Conservation (phyloP, 2,113 vertebrate species). For the Pycnonotus jocosus region DNA sequence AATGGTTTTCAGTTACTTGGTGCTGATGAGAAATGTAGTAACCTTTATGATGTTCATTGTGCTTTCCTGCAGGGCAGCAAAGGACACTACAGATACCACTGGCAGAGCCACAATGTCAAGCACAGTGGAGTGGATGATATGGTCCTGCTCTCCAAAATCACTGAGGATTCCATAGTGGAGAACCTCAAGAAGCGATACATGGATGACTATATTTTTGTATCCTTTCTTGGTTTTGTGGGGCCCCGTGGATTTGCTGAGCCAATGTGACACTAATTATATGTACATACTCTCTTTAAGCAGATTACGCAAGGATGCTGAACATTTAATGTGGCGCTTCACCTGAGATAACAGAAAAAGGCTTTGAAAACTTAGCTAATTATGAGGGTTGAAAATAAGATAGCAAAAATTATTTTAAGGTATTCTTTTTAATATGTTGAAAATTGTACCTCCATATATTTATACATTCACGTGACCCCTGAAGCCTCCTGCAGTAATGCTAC, state of each 20-base stretch:
- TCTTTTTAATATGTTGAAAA: background rate
- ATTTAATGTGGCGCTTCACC: background rate
- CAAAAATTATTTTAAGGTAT: background rate
- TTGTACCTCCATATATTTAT: background rate
- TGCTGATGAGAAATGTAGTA: background rate
- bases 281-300: background rate
- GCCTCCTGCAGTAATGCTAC: background rate
- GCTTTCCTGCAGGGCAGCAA: slow-evolving; percentile 86
- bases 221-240: slow-evolving; percentile 68
- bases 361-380: background rate
- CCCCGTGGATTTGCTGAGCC: background rate
- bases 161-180: slow-evolving; percentile 96
- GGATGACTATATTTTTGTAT: slow-evolving; percentile 99
- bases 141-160: slow-evolving; percentile 97
- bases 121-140: slow-evolving; percentile 98
- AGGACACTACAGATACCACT: slow-evolving; percentile 94
- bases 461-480: accelerated
- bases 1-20: background rate
- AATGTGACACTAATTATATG: background rate
- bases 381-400: background rate
- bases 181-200: slow-evolving; percentile 98
- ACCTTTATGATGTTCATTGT: background rate
- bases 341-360: background rate
- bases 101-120: slow-evolving; percentile 99
- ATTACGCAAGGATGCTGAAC: background rate